Base-by-base conservation (phyloP, 1,140 invertebrate species). In the Lasioglossum baleicum region DNA sequence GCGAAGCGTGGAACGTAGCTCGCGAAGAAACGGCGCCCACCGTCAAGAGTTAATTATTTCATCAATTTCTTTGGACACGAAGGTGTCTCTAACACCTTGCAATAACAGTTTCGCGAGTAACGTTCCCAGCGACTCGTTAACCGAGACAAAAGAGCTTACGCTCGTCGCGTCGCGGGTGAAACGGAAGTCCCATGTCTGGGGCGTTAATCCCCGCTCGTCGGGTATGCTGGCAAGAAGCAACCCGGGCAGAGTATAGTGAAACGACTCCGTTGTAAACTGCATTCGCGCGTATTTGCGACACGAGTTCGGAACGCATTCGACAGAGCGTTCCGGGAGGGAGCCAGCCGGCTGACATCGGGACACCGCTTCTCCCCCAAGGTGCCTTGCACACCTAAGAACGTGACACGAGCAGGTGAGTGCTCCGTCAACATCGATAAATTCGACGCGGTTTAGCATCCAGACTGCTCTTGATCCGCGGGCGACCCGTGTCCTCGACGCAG, bases 371-470 rank as follows among this genome's bases (percentile, higher is more conserved):
- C 51, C 42, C 53, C 7, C 56, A 71, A 67, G 78, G 75, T 71
- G 68, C 51, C 26, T 80, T 79, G 71, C 67, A 61, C 35, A 61
- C 35, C 84, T 20, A 63, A 81, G 85, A 67, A 86, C 84, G 84
- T 80, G 85, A 88, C 86, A 87, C 72, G 87, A 81, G 75, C 66
- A 67, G 77, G 42, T 70, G 83, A 89, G 87, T 85, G 86, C 83
- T 88, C 82, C 81, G 86, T 88, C 87, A 89, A 89, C 86, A 89
- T 88, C 66, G 75, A 78, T 70, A 60, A 86, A 86, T 86, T 86
- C 77, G 51, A 66, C 58, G 85, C 63, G 64, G 69, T 65, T 71
- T 76, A 70, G 80, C 77, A 73, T 66, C 79, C 71, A 70, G 74
- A 67, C 73, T 79, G 82, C 82, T 88, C 35, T 58, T 44, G 77